A percentile compares a stretch with the other conserved stretches of the same genome.
These are phyloP conservation scores for Athalia rosae DNA, from an alignment of 2,888 invertebrate genomes.

Conservation along the genomic window DNA sequence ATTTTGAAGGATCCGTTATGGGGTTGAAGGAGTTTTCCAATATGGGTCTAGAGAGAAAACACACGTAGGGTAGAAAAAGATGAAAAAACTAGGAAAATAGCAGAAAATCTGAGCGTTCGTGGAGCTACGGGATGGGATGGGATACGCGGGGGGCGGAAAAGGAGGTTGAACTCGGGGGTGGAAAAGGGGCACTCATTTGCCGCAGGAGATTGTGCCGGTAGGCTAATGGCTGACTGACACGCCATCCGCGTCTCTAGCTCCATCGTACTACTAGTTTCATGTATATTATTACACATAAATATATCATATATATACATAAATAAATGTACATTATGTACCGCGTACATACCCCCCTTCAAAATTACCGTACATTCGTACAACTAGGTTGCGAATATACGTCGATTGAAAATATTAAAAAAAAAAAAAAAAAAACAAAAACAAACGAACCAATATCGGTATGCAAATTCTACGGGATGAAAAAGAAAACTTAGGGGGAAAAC, in stretches of 20 bases:
- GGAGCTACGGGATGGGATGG: not conserved
- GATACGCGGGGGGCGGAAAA: too few species aligned
- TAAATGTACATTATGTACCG: too few species aligned
- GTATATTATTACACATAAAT: not conserved
- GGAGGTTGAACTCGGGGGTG: not conserved
- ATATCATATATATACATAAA: too few species aligned
- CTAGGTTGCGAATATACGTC: not conserved
- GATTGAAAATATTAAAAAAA: not conserved
- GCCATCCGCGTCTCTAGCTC: slow-evolving; percentile 52
- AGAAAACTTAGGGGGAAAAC: too few species aligned
- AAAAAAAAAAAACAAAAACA: not conserved
- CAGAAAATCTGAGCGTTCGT: not conserved
- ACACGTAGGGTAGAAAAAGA: too few species aligned
- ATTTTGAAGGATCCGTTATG: too few species aligned
- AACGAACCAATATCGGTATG: not conserved
- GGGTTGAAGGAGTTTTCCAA: too few species aligned
- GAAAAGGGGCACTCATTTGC: slow-evolving; percentile 67
- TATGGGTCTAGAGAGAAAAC: too few species aligned
- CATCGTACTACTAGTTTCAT: not conserved
- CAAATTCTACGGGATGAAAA: too few species aligned
- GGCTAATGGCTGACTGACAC: slow-evolving; percentile 66
- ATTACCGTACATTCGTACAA: slow-evolving; percentile 4
- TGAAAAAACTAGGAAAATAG: not conserved
- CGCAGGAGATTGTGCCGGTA: slow-evolving; percentile 67
- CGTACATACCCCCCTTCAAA: too few species aligned